Evolutionary conservation across 2,797 vertebrate genomes (phyloP).

Genomic region (Tragelaphus oryx): DNA sequence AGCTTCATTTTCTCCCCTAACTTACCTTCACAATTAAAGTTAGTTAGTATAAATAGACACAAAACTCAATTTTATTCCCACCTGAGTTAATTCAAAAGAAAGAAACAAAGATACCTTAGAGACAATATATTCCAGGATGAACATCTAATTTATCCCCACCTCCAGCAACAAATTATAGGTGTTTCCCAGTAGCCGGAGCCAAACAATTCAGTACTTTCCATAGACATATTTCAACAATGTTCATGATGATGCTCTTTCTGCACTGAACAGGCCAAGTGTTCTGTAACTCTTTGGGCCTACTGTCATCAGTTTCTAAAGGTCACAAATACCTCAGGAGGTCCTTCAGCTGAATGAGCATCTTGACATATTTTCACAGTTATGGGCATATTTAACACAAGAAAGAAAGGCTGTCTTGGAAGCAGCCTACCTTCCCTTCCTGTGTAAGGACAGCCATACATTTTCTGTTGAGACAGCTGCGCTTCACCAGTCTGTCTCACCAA

Average conservation of each 20-base stretch:
- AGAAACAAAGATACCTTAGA: neutral
- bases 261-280: neutral
- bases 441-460: conserved; percentile 39
- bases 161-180: neutral
- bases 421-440: conserved; percentile 75
- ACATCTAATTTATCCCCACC: neutral
- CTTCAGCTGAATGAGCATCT: neutral
- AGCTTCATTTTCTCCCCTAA: neutral
- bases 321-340: neutral
- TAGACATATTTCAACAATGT: neutral
- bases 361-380: conserved; percentile 21
- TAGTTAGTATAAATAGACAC: neutral
- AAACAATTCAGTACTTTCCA: neutral
- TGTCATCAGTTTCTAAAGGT: neutral
- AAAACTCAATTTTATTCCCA: neutral
- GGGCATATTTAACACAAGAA: conserved; percentile 48
- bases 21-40: neutral
- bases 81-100: neutral
- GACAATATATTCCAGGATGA: neutral
- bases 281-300: neutral
- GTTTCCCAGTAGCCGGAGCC: neutral
- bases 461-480: conserved; percentile 69
- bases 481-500: conserved; percentile 63
- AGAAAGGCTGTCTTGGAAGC: conserved; percentile 66
- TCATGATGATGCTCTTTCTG: neutral